Evolutionary conservation across 2,888 invertebrate species (phyloP).

Genomic region (Myathropa florea): DNA sequence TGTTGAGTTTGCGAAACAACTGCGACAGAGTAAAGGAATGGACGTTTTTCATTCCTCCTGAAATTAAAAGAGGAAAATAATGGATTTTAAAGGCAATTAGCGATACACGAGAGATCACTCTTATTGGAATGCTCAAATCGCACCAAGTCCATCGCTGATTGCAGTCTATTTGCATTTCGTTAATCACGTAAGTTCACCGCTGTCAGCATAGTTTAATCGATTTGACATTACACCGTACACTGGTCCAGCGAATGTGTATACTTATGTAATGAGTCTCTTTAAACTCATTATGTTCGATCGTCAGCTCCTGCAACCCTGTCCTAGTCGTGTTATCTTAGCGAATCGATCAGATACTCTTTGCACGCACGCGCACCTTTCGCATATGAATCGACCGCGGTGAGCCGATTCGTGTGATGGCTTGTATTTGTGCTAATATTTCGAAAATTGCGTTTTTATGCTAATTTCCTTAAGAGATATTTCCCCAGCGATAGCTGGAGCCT

Average conservation of each 20-base stretch:
- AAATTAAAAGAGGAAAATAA: slow-evolving; percentile 21
- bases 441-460: slow-evolving; percentile 81
- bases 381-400: slow-evolving; percentile 14
- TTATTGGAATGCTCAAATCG: slow-evolving; percentile 9
- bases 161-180: slow-evolving; percentile 60
- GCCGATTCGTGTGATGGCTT: slow-evolving; percentile 13
- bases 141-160: slow-evolving; percentile 50
- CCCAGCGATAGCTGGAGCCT: slow-evolving; percentile 51
- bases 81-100: slow-evolving; percentile 52
- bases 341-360: slow-evolving; percentile 57
- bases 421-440: slow-evolving; percentile 74
- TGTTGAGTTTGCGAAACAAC: slow-evolving; percentile 48
- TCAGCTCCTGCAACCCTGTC: slow-evolving; percentile 45
- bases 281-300: slow-evolving; percentile 39
- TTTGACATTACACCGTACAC: slow-evolving; percentile 53
- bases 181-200: slow-evolving; percentile 60
- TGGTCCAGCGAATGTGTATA: slow-evolving; percentile 1
- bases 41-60: slow-evolving; percentile 2
- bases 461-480: slow-evolving; percentile 73
- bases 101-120: slow-evolving; percentile 9
- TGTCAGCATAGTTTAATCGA: slow-evolving; percentile 64
- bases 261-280: slow-evolving; percentile 48
- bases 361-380: slow-evolving; percentile 64
- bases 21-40: slow-evolving; percentile 6
- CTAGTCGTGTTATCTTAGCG: slow-evolving; percentile 55